Evolutionary conservation across 2,113 vertebrate species (phyloP).

Genomic region (Semnornis frantzii): DNA sequence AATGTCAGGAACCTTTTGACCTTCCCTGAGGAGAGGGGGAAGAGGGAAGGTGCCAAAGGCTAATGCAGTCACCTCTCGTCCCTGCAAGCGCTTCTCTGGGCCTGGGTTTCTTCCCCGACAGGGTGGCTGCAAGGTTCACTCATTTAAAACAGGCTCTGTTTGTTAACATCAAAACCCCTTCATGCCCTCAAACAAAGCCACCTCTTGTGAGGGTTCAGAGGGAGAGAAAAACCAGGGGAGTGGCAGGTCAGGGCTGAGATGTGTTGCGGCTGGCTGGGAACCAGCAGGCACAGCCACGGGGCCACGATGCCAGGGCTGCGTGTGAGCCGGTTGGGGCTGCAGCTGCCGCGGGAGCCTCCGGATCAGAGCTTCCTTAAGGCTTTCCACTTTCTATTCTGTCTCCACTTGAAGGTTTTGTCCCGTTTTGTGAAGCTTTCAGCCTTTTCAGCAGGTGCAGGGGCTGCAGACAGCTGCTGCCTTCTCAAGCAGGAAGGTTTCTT

Average conservation of each 20-base stretch:
- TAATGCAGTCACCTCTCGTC: not conserved
- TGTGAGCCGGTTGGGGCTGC: not conserved
- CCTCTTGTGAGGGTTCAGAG: not conserved
- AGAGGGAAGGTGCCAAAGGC: not conserved
- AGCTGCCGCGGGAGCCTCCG: not conserved
- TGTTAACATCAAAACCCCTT: rapidly evolving
- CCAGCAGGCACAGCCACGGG: rapidly evolving
- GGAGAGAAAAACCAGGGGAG: not conserved
- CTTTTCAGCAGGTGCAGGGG: not conserved
- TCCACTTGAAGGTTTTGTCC: not conserved
- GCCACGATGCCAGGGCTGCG: not conserved
- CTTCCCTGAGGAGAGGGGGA: not conserved
- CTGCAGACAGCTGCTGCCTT: not conserved
- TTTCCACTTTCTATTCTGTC: not conserved
- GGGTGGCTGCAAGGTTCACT: not conserved
- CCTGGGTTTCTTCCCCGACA: not conserved
- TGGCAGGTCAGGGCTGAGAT: not conserved
- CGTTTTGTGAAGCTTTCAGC: not conserved
- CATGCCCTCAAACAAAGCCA: not conserved
- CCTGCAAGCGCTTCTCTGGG: not conserved
- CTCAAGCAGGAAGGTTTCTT: not conserved
- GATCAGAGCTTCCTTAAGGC: not conserved
- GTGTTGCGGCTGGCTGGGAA: rapidly evolving
- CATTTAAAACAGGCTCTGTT: not conserved
- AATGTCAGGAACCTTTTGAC: not conserved